Percentiles rank a stretch among this genome's conserved stretches.
Conservation (phyloP, 2,888 invertebrate species). For the Leptodirus hochenwartii region DNA sequence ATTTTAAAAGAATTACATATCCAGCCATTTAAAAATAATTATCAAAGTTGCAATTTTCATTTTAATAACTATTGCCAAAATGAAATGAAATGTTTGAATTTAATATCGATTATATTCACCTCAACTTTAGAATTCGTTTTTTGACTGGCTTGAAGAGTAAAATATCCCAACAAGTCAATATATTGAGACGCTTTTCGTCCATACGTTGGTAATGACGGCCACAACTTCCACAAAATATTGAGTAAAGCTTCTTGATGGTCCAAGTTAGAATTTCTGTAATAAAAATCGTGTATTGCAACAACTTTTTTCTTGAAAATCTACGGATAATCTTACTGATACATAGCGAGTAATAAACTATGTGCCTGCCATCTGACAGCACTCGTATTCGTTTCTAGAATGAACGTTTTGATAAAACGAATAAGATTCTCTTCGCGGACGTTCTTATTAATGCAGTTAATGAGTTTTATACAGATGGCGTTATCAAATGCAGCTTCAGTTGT, state of each 20-base stretch:
- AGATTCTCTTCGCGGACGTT: constrained; percentile 40
- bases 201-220: constrained; percentile 78
- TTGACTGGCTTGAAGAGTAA: constrained; percentile 71
- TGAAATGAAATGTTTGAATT: too few relatives aligned
- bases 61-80: too few relatives aligned
- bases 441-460: constrained; percentile 53
- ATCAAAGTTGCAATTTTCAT: constrained; percentile 2
- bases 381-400: constrained; percentile 83
- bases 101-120: constrained; percentile 20
- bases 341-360: constrained; percentile 66
- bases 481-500: constrained; percentile 46
- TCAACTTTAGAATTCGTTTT: constrained; percentile 51
- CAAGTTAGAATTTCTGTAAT: constrained; percentile 53
- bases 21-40: constrained; percentile 10
- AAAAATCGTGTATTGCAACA: too few relatives aligned
- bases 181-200: constrained; percentile 93
- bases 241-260: constrained; percentile 63
- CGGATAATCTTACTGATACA: constrained; percentile 47
- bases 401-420: constrained; percentile 67
- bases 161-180: constrained; percentile 89
- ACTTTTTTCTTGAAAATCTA: constrained; percentile 23
- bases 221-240: constrained; percentile 75
- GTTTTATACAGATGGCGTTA: constrained; percentile 43
- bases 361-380: constrained; percentile 92
- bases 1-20: background rate